Evolutionary conservation across 2,888 invertebrate genomes (phyloP), one percentile per base, ranked within the genome.

Genomic region (Neocrepidodera transversa): DNA sequence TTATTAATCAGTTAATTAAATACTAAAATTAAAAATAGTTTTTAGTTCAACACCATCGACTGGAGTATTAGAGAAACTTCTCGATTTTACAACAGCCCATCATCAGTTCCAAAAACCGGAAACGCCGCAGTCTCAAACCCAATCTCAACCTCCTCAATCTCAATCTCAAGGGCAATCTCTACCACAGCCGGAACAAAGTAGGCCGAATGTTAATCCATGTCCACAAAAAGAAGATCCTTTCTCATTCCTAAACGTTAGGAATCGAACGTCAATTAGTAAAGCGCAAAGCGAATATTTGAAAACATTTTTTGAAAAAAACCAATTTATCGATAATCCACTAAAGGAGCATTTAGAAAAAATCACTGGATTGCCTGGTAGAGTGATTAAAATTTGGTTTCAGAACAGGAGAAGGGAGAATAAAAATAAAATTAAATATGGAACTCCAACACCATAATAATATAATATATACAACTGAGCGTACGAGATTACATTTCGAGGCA

Each of bases 311-410:
- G 58, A 62, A 30, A 54, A 28, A 2, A 60, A 56, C 32, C 50
- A 50, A 6, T 63, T 66, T 16, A 50, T 58, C 3, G 51, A 60
- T 23, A 47, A 36, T 1, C 43, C 48, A 8, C 28, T 48, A 6
- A 63, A 61, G 16, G 47, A 40, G 1, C 45, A 60, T 13, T 40
- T 66, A 42, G 63, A 63, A 18, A 50, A 48, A 23, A 28, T 50
- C 6, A 66, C 65, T 1, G 60, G 62, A 0, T 45, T 66, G n/a
- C 49, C 65, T 8, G 42, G 52, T 6, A 51, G 62, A 28, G 65
- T 66, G 3, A 60, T 63, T 7, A 56, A 55, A 28, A 62, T 60
- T 38, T 66, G 65, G 63, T 66, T 65, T 35, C 63, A 63, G 10
- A 66, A 66, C 18, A 56, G 63, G 14, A 62, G 65, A 11, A 40